phyloP scores from a whole-genome alignment of 1,140 invertebrate genomes.

The Leptinotarsa undecemlineata region DNA sequence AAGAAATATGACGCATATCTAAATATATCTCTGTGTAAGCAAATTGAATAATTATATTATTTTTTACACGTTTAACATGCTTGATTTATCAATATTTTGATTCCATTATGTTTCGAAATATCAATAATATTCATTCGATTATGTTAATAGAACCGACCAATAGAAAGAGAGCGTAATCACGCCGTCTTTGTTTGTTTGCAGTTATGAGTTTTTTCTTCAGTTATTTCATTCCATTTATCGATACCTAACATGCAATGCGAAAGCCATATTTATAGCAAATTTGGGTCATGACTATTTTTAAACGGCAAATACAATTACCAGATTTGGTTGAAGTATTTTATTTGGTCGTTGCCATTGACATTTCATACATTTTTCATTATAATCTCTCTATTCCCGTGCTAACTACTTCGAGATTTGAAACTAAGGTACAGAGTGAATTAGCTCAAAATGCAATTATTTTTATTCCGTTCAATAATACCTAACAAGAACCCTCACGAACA shows the following conservation, averaged over 20 bases:
- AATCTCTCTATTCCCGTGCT: background rate
- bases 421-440: background rate
- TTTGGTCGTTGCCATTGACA: conserved; percentile 15
- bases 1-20: background rate
- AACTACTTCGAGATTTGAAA: background rate
- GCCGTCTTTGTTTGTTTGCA: background rate
- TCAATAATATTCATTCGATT: background rate
- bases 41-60: background rate
- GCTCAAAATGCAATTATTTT: no score
- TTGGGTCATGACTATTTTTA: conserved; percentile 22
- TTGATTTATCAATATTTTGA: conserved; percentile 6
- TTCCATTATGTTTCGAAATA: background rate
- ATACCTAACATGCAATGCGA: background rate
- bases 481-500: no score
- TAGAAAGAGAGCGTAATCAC: background rate
- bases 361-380: conserved; percentile 7
- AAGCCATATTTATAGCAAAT: conserved; percentile 15
- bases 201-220: background rate
- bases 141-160: background rate
- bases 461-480: no score
- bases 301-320: conserved; percentile 12
- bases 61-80: background rate
- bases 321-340: conserved; percentile 13
- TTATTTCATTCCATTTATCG: conserved; percentile 4
- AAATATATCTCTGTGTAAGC: background rate